A percentile compares a stretch with the other conserved stretches of the same genome.
Conservation (phyloP, 2,113 vertebrate genomes). For the Rhinolophus sinicus region DNA sequence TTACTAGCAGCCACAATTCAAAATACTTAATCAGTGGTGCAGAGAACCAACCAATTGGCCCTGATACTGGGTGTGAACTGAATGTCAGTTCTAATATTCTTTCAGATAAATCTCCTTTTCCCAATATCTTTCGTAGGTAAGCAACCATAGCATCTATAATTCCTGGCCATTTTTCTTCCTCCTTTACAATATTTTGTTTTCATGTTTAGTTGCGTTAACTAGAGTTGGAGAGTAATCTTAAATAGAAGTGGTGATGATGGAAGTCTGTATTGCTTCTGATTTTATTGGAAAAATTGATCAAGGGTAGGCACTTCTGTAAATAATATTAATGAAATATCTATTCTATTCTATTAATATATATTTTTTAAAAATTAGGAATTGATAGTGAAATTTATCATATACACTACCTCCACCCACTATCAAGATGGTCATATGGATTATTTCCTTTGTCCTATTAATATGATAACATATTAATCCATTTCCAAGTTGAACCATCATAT, state of each 20-base stretch:
- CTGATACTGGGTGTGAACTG: neutral
- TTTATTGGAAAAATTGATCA: neutral
- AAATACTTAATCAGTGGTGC: neutral
- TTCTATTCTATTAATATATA: neutral
- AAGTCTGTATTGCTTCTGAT: neutral
- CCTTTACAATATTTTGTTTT: slow-evolving; percentile 26
- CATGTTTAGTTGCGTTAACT: neutral
- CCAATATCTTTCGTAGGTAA: slow-evolving; percentile 36
- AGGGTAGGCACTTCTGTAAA: neutral
- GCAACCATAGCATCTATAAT: neutral
- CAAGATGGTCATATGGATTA: neutral
- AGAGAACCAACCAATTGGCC: neutral
- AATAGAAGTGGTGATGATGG: neutral
- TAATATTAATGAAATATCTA: neutral
- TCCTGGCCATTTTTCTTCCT: neutral
- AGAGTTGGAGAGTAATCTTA: slow-evolving; percentile 30
- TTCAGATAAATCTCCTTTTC: slow-evolving; percentile 40
- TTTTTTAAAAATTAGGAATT: neutral
- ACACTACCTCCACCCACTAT: neutral
- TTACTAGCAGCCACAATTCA: neutral
- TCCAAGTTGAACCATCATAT: neutral
- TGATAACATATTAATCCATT: neutral
- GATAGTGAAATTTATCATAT: neutral
- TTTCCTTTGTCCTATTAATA: neutral
- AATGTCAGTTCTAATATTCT: slow-evolving; percentile 40